phyloP scores from a whole-genome alignment of 2,888 invertebrate species.

The Eustalomyia histrio region DNA sequence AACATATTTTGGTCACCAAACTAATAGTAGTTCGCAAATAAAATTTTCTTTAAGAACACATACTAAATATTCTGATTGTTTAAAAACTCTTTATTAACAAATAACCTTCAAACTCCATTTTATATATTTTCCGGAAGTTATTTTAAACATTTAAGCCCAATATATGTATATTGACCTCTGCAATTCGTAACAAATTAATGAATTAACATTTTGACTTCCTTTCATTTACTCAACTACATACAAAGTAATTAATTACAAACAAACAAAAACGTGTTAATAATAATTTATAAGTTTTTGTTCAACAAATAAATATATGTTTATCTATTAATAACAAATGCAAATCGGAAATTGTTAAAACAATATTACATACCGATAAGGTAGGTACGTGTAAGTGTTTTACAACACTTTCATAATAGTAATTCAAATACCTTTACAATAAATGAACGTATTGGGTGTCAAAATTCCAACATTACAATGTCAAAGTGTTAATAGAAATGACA shows the following conservation, averaged over 20 bases:
- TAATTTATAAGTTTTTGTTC: constrained; percentile 39
- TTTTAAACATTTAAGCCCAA: neutral
- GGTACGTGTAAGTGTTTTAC: neutral
- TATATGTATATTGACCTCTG: constrained; percentile 8
- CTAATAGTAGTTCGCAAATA: too few species aligned
- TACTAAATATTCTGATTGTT: too few species aligned
- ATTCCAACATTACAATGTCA: constrained; percentile 4
- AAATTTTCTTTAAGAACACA: too few species aligned
- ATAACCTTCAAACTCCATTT: neutral
- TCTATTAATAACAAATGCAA: constrained; percentile 29
- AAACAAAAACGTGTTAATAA: constrained; percentile 44
- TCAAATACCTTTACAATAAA: neutral
- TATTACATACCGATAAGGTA: too few species aligned
- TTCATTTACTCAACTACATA: constrained; percentile 5
- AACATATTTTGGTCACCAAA: too few species aligned
- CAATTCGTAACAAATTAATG: neutral
- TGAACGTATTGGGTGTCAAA: constrained; percentile 2
- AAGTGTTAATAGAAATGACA: constrained; percentile 11
- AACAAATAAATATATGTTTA: neutral
- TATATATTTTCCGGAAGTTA: neutral
- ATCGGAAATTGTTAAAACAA: constrained; percentile 41
- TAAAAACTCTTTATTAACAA: too few species aligned
- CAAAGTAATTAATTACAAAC: constrained; percentile 23
- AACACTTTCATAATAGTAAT: constrained; percentile 12
- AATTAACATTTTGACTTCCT: constrained; percentile 45